Conservation (phyloP, 2,113 vertebrate species). For the Sula dactylatra region DNA sequence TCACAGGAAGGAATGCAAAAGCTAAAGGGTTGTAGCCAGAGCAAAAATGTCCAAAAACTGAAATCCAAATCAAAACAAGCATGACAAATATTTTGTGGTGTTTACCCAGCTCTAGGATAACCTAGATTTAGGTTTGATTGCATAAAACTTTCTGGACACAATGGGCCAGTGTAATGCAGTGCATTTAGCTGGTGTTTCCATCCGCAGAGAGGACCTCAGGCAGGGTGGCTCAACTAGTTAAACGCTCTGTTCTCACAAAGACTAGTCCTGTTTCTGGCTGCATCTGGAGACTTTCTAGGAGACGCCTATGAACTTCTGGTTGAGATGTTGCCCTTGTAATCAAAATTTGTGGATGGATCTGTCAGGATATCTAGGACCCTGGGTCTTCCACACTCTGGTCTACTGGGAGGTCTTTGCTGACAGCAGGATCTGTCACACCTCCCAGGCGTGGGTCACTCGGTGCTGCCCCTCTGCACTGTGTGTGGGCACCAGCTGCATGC, state of each 20-base stretch:
- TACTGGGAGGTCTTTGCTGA: background rate
- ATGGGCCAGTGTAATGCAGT: background rate
- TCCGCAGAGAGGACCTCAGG: accelerated
- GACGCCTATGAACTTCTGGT: background rate
- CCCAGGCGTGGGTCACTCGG: background rate
- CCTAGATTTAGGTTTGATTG: background rate
- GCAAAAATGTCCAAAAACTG: background rate
- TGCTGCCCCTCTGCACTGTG: background rate
- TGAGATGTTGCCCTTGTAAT: background rate
- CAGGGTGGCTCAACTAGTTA: background rate
- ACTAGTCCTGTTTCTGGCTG: background rate
- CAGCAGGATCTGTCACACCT: background rate
- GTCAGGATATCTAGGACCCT: background rate
- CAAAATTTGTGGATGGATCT: background rate
- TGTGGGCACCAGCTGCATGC: background rate
- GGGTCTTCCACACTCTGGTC: background rate
- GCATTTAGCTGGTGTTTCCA: background rate
- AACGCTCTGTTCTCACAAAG: background rate
- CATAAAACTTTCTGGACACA: background rate
- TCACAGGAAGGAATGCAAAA: background rate
- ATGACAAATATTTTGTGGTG: background rate
- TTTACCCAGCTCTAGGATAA: background rate
- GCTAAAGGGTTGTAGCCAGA: background rate
- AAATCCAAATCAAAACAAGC: background rate
- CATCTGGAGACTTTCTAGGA: background rate